Evolutionary conservation across 2,888 invertebrate genomes (phyloP), one percentile per base, ranked within the genome.

Genomic region (Macrosiphum euphorbiae): DNA sequence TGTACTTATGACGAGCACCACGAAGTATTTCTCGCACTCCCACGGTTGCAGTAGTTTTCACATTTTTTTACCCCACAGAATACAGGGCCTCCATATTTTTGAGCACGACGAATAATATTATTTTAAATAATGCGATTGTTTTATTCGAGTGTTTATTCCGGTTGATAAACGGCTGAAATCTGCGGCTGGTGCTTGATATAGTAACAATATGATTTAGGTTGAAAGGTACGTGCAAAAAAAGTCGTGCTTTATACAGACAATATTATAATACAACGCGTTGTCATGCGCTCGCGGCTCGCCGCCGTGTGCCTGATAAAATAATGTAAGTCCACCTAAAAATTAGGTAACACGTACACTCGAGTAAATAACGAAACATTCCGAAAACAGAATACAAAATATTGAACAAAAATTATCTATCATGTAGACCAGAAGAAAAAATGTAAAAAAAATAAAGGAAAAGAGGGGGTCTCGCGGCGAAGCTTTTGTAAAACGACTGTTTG

Each of bases 401-500:
- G 41, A 58, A 55, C 26, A 41, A 55, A 55, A 88, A 50, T 20
- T 26, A 78, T 78, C 35, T 78, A 78, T 78, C 20, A 35, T 35
- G 35, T 78, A 78, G 20, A 78, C 55, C 7, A n/a, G 3, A 58
- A 44, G n/a, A 41, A 52, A 84, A 78, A 78, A 91, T 47, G 28
- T 35, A 47, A 91, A 86, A 91, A 86, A 85, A 86, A 91, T 61
- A 87, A 50, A 85, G 13, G 35, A 47, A 91, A n/a, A 61, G 47
- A 50, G 20, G 78, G 24, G 86, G 52, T 88, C n/a, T 78, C 67
- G 20, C 13, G 52, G 20, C 44, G 67, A 88, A 78, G 52, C 67
- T 90, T 89, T 93, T 89, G 55, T 92, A 58, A 92, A 92, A 89
- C 52, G 84, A 85, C 93, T 85, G 89, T 93, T 89, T 93, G 89